phyloP scores from a whole-genome alignment of 2,113 vertebrate genomes.

The Scalopus aquaticus region DNA sequence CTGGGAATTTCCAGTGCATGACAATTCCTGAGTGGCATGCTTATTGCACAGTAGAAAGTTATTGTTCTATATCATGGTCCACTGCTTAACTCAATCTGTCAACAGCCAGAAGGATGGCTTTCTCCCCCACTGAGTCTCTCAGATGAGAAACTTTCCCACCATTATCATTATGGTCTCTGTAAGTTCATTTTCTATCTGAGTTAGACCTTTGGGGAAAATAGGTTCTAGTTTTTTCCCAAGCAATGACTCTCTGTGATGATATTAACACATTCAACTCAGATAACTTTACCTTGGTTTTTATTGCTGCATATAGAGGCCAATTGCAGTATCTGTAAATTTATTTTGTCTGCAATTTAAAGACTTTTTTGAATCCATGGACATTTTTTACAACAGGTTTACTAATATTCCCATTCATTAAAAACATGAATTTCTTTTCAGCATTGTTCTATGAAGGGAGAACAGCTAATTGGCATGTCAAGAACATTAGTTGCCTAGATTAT shows the following conservation, averaged over 20 bases:
- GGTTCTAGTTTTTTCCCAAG: background rate
- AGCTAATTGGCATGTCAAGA: background rate
- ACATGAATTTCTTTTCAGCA: slow-evolving; percentile 5
- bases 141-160: slow-evolving; percentile 7
- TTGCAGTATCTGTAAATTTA: background rate
- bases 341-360: slow-evolving; percentile 2
- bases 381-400: background rate
- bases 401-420: slow-evolving; percentile 37
- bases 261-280: slow-evolving; percentile 33
- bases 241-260: slow-evolving; percentile 35
- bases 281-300: background rate
- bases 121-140: background rate
- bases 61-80: slow-evolving; percentile 34
- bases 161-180: slow-evolving; percentile 11
- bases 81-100: slow-evolving; percentile 35
- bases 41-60: background rate
- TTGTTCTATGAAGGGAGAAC: background rate
- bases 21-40: background rate
- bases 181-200: slow-evolving; percentile 1
- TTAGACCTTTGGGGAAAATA: slow-evolving; percentile 29
- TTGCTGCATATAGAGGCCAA: background rate
- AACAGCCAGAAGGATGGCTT: slow-evolving; percentile 41
- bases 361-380: background rate
- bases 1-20: background rate
- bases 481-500: background rate